Evolutionary conservation across 2,113 vertebrate genomes (phyloP).

Genomic region (Sciurus niger): DNA sequence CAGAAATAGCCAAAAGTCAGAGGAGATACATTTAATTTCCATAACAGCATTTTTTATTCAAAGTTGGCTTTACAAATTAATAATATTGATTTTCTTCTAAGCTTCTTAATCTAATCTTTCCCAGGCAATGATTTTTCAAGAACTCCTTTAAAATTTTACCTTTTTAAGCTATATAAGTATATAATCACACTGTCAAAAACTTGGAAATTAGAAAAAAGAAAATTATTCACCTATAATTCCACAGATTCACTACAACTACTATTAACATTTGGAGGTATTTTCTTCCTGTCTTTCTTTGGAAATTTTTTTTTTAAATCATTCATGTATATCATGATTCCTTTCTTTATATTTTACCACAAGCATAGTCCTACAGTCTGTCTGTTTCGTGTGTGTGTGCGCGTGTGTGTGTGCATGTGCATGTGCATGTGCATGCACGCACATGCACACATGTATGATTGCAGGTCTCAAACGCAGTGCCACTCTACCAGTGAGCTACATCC

Average conservation of each 20-base stretch:
- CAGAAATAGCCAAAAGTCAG: slow-evolving; percentile 32
- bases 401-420: no score
- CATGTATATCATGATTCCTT: background rate
- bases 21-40: slow-evolving; percentile 14
- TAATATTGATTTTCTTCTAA: slow-evolving; percentile 37
- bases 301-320: background rate
- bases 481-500: no score
- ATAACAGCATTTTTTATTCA: background rate
- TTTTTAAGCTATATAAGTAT: background rate
- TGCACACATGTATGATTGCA: no score
- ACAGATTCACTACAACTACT: background rate
- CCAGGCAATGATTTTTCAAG: slow-evolving; percentile 13
- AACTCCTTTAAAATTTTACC: background rate
- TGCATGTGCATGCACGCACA: no score
- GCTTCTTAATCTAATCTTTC: slow-evolving; percentile 47
- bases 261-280: background rate
- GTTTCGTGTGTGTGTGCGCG: no score
- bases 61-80: slow-evolving; percentile 18
- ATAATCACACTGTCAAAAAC: slow-evolving; percentile 22
- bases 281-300: background rate
- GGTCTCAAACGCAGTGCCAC: no score
- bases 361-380: background rate
- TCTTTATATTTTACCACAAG: background rate
- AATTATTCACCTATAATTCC: slow-evolving; percentile 11
- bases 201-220: slow-evolving; percentile 14